Evolutionary conservation across 2,113 vertebrate species (phyloP).

Genomic region (Paramisgurnus dabryanus): DNA sequence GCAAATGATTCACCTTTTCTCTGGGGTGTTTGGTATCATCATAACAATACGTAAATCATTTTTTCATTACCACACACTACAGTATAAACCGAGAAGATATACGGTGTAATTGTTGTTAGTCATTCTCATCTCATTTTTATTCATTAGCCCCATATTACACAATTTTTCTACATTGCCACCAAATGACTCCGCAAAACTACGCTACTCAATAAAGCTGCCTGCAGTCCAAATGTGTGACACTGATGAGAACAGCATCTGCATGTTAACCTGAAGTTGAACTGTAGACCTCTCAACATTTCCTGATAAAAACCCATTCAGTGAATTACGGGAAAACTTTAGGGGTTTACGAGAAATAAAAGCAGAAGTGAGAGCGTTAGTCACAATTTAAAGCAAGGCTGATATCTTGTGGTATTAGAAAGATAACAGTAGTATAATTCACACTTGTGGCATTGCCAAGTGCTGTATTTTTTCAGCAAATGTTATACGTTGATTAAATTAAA

Average conservation of each 20-base stretch:
- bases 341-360: slow-evolving; percentile 24
- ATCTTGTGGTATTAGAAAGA: slow-evolving; percentile 4
- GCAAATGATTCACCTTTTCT: slow-evolving; percentile 13
- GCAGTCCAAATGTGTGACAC: not conserved
- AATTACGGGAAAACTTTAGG: not conserved
- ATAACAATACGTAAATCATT: not conserved
- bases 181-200: not conserved
- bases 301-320: not conserved
- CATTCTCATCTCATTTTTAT: slow-evolving; percentile 23
- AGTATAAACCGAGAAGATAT: slow-evolving; percentile 5
- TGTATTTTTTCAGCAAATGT: not conserved
- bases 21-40: slow-evolving; percentile 6
- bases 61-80: slow-evolving; percentile 22
- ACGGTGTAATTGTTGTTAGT: not conserved
- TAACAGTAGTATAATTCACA: not conserved
- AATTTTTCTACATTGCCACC: not conserved
- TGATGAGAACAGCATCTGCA: not conserved
- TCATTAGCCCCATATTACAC: slow-evolving; percentile 1
- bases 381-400: not conserved
- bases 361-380: not conserved
- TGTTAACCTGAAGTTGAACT: slow-evolving; percentile 31
- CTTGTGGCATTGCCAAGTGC: not conserved
- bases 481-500: not conserved
- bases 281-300: not conserved
- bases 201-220: slow-evolving; percentile 13